A percentile compares a stretch with the other conserved stretches of the same genome.
phyloP scores from a whole-genome alignment of 2,113 vertebrate species.

The Passer domesticus region DNA sequence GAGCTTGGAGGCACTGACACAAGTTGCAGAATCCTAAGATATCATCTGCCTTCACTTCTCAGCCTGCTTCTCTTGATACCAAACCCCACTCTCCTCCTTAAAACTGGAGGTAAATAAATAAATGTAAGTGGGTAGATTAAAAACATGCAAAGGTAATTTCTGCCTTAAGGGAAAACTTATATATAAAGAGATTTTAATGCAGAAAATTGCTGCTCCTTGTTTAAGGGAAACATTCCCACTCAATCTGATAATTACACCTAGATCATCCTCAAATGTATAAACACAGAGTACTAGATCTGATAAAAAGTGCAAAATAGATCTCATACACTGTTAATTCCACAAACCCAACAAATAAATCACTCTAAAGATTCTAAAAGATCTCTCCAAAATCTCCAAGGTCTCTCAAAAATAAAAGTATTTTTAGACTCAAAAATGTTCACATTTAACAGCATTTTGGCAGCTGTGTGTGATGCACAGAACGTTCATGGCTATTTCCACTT shows the following conservation, averaged over 20 bases:
- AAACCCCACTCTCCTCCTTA: not conserved
- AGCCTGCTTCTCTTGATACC: not conserved
- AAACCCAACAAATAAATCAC: not conserved
- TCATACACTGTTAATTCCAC: not conserved
- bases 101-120: conserved; percentile 7
- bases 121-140: not conserved
- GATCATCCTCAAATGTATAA: not conserved
- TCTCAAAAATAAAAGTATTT: not conserved
- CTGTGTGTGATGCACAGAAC: not conserved
- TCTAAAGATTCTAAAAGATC: not conserved
- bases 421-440: not conserved
- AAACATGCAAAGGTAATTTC: not conserved
- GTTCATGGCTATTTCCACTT: not conserved
- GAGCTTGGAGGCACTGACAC: not conserved
- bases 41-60: not conserved
- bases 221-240: not conserved
- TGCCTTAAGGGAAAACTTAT: not conserved
- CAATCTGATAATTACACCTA: not conserved
- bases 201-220: not conserved
- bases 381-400: not conserved
- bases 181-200: not conserved
- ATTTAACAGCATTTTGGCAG: not conserved
- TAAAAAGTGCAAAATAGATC: not conserved
- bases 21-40: not conserved
- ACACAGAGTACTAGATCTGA: not conserved